Base-by-base conservation (phyloP, 2,113 vertebrate species). In the Tragulus kanchil region DNA sequence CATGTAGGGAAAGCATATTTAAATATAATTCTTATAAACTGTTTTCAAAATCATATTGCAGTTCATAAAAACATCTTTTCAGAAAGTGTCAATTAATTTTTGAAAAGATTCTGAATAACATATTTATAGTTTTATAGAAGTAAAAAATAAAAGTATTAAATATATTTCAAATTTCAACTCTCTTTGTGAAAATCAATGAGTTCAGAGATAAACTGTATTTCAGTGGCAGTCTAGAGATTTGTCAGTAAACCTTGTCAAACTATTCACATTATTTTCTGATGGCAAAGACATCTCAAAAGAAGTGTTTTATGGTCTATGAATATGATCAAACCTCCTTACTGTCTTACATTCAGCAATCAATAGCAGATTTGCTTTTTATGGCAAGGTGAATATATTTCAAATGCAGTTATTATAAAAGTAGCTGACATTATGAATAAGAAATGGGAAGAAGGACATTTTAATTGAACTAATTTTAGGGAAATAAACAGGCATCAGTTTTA, bases 111-210 rank as follows among this genome's bases (percentile, higher is more conserved):
- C 21, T 78, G 6, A 91, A 7, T 90, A 19, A 58, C 4, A 52
- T 59, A 73, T 92, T 96, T 88, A 62, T 45, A 96, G 17, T 88
- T 14, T 42, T 84, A 25, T 25, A 71, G 59, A 94, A 86, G 52
- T 64, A 77, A 16, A 85, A 90, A 96, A 75, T 97, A 4, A 10
- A 97, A 81, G 31, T 81, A 77, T 89, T 86, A 92, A 81, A n/a
- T 87, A 59, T 71, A 64, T 89, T 85, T 97, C 84, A 83, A 93
- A 95, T 42, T 97, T 86, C 61, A 85, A 3, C 12, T 90, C 25
- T 81, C 92, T 97, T 96, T 97, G 64, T 83, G 95, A 98, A 98
- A 97, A 97, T 95, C 92, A 92, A 69, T 85, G 84, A 78, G 56
- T 36, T 48, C 50, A 93, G n/a, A 97, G 58, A 82, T 69, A 89